Evolutionary conservation across 2,113 vertebrate genomes (phyloP).

Genomic region (Cranoglanis bouderius): DNA sequence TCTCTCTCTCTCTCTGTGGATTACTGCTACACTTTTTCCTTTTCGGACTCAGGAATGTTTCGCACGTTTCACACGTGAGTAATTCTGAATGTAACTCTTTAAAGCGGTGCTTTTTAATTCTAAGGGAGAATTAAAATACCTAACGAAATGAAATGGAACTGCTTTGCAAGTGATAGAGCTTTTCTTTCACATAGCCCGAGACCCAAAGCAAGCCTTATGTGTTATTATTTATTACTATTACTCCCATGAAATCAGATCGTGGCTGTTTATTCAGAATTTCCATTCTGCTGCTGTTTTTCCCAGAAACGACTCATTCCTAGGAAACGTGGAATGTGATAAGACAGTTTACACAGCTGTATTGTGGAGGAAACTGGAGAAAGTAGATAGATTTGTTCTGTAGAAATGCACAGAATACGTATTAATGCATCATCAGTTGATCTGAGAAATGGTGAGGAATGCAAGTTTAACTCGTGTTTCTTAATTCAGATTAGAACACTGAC

Average conservation of each 20-base stretch:
- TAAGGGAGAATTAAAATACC: background rate
- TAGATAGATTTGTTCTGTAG: background rate
- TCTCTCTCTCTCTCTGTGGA: background rate
- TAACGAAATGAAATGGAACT: background rate
- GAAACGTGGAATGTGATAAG: background rate
- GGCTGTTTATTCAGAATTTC: background rate
- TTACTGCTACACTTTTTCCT: background rate
- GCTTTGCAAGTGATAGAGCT: background rate
- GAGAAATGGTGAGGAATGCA: background rate
- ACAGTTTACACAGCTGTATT: background rate
- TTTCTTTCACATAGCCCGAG: background rate
- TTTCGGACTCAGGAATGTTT: background rate
- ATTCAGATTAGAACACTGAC: background rate
- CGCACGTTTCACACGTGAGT: conserved; percentile 21
- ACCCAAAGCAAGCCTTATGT: background rate
- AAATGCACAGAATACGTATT: background rate
- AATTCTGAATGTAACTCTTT: background rate
- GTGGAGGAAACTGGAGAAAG: background rate
- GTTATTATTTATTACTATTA: background rate
- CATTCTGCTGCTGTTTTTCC: background rate
- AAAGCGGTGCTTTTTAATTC: background rate
- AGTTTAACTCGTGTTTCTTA: background rate
- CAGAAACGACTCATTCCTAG: background rate
- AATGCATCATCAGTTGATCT: background rate
- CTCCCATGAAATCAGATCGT: background rate